Percentiles rank a stretch among this genome's conserved stretches.
These are phyloP conservation scores for Acholoe squamosa DNA, from an alignment of 2,888 invertebrate genomes.

Conservation along the genomic window DNA sequence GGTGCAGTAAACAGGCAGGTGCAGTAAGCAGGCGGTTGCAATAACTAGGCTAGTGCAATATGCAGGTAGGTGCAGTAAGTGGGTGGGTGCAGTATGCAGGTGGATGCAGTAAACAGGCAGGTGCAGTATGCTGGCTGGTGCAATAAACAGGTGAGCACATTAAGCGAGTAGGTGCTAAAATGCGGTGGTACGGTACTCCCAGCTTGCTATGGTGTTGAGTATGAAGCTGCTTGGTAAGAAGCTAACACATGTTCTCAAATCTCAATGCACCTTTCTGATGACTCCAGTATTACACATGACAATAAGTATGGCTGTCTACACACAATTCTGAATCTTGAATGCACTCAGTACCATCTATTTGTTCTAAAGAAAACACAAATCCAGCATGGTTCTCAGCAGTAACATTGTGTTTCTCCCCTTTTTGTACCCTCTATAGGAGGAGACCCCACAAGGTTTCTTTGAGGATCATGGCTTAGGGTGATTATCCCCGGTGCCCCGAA, in stretches of 20 bases:
- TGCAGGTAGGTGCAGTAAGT: no score
- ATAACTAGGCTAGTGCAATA: no score
- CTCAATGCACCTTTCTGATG: background rate
- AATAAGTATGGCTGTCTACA: background rate
- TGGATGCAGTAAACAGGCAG: no score
- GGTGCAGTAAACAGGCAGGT: no score
- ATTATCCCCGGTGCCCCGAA: constrained; percentile 73
- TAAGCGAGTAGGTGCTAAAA: no score
- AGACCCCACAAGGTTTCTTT: constrained; percentile 99
- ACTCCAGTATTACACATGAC: background rate
- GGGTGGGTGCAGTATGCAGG: no score
- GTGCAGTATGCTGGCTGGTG: no score
- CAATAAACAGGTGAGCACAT: no score
- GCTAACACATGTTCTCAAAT: background rate
- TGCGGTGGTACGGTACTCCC: no score
- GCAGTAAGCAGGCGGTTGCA: no score
- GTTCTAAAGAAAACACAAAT: background rate
- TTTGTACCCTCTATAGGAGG: constrained; percentile 88
- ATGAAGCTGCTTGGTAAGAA: no score
- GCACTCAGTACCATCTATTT: background rate
- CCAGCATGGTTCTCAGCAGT: constrained; percentile 52
- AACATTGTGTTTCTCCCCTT: constrained; percentile 63
- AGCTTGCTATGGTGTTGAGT: no score
- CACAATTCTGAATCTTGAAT: background rate
- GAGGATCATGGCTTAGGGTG: constrained; percentile 99